Evolutionary conservation across 92 coral and sea anemone genomes (phyloP).

Genomic region (Scolanthus callimorphus): DNA sequence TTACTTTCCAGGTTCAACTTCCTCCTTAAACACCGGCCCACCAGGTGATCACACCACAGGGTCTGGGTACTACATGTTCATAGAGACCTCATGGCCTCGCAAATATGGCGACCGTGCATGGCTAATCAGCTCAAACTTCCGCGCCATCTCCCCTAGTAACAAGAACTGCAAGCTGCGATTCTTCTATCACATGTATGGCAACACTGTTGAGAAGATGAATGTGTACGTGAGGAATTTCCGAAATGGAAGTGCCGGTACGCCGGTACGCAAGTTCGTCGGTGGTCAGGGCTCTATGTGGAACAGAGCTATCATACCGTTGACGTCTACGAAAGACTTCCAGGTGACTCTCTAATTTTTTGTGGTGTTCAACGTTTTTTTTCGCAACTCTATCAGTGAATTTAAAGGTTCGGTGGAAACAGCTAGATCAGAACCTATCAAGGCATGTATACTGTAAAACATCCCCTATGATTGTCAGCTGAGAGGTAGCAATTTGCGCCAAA

Average conservation of each 20-base stretch:
- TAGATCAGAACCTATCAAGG: too few relatives aligned
- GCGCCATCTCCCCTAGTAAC: slow-evolving; percentile 42
- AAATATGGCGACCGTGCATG: slow-evolving; percentile 95
- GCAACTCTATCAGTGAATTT: too few relatives aligned
- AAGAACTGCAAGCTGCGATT: slow-evolving; percentile 80
- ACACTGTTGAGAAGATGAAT: slow-evolving; percentile 79
- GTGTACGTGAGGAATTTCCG: slow-evolving; percentile 75
- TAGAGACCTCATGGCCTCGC: slow-evolving; percentile 97
- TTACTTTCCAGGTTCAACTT: slow-evolving; percentile 71
- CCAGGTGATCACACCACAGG: slow-evolving; percentile 90
- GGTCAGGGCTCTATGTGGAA: slow-evolving; percentile 90
- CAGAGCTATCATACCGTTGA: slow-evolving; percentile 63
- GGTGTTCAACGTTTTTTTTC: too few relatives aligned
- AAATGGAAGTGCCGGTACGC: slow-evolving; percentile 71
- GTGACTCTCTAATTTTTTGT: too few relatives aligned
- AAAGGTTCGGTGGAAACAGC: too few relatives aligned
- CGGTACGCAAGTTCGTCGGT: slow-evolving; percentile 55
- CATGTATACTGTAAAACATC: too few relatives aligned
- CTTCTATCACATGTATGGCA: slow-evolving; percentile 97
- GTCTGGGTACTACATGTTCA: slow-evolving; percentile 82
- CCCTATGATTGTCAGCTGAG: too few relatives aligned
- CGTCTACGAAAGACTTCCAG: slow-evolving; percentile 65
- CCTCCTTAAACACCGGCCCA: slow-evolving; percentile 92
- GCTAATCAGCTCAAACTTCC: slow-evolving; percentile 89
- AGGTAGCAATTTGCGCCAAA: too few relatives aligned